phyloP scores from a whole-genome alignment of 2,797 vertebrate genomes.

The Sebastes reedi region DNA sequence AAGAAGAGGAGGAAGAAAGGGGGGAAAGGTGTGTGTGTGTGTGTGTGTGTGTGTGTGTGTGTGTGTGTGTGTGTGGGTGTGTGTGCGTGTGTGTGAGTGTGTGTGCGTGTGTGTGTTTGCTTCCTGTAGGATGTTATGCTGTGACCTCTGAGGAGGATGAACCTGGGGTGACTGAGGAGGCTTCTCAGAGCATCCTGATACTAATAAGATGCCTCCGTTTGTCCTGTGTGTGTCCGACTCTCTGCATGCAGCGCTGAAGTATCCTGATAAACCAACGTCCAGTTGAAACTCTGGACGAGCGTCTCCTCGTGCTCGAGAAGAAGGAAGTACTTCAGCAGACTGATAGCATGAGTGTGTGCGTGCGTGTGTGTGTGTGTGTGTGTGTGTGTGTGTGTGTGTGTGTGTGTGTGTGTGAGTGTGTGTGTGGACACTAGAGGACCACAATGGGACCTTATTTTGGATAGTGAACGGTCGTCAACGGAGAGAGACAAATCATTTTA shows the following conservation, averaged over 20 bases:
- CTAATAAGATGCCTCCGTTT: conserved; percentile 39
- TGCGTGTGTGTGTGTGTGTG: too few species aligned
- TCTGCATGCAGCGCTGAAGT: conserved; percentile 15
- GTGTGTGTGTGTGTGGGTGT: neutral
- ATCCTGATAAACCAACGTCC: conserved; percentile 26
- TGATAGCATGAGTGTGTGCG: neutral
- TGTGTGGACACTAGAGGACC: neutral
- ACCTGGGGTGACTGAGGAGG: conserved; percentile 44
- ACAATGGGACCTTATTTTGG: too few species aligned
- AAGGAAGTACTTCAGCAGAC: conserved; percentile 48
- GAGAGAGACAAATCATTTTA: too few species aligned
- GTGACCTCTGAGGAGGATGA: conserved; percentile 67
- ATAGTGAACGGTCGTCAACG: too few species aligned
- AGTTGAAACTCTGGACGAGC: conserved; percentile 22
- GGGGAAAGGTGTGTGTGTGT: conserved; percentile 12
- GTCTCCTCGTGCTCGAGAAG: conserved; percentile 5
- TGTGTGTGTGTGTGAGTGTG: neutral
- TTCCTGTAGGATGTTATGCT: conserved; percentile 70
- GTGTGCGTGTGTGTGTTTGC: conserved; percentile 28
- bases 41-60: too few species aligned
- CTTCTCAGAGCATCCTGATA: conserved; percentile 55
- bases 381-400: neutral
- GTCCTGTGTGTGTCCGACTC: neutral
- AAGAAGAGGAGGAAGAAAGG: conserved; percentile 22
- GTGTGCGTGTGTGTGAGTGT: neutral